Evolutionary conservation across 2,888 invertebrate genomes (phyloP).

Genomic region (Protonemura montana): DNA sequence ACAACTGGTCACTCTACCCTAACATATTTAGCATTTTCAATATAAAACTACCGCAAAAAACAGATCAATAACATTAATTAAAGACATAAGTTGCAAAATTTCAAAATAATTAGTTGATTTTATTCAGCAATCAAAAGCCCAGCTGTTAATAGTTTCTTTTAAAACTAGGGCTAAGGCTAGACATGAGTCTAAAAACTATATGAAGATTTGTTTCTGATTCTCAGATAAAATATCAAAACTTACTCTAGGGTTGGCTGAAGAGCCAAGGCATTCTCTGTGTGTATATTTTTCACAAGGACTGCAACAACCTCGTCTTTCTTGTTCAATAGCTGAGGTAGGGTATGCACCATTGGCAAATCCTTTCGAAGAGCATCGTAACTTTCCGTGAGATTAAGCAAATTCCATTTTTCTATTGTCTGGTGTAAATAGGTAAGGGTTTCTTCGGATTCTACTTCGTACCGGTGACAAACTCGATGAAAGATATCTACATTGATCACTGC

Average conservation of each 20-base stretch:
- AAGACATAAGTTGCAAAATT: slow-evolving; percentile 52
- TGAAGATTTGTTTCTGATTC: background rate
- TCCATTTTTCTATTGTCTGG: slow-evolving; percentile 87
- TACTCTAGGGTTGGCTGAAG: slow-evolving; percentile 87
- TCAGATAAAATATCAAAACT: slow-evolving; percentile 58
- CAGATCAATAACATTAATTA: no score
- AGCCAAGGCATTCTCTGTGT: slow-evolving; percentile 74
- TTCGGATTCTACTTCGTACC: slow-evolving; percentile 71
- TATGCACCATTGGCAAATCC: slow-evolving; percentile 75
- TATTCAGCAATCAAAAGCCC: no score
- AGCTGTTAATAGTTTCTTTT: no score
- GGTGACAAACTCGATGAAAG: slow-evolving; percentile 82
- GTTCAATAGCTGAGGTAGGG: slow-evolving; percentile 84
- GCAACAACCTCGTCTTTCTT: slow-evolving; percentile 79
- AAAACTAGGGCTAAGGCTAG: no score
- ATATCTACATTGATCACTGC: slow-evolving; percentile 87
- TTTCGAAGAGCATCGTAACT: slow-evolving; percentile 80
- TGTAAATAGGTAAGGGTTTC: slow-evolving; percentile 80
- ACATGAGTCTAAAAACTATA: no score
- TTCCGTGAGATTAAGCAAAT: slow-evolving; percentile 84
- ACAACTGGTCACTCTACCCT: no score
- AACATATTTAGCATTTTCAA: no score
- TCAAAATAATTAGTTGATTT: slow-evolving; percentile 52
- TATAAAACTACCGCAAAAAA: no score
- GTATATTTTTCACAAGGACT: slow-evolving; percentile 75